Percentiles rank a stretch among this genome's conserved stretches.
Conservation (phyloP, 2,113 vertebrate species). For the sheep (Ovis aries) region DNA sequence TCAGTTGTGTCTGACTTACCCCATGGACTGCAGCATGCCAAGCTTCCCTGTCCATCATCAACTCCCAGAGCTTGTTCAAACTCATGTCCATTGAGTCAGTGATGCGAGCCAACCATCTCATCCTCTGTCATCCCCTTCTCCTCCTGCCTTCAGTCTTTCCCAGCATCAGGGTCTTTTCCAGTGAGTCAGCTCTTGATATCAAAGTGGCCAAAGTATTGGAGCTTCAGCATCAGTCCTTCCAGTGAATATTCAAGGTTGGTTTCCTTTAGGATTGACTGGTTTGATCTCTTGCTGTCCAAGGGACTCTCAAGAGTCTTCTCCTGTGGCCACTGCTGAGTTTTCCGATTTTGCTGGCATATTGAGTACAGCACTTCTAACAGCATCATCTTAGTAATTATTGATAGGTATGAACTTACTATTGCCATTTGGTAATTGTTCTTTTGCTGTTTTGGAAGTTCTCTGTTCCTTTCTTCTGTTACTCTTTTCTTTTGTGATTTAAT, state of each 20-base stretch:
- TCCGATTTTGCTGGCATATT: neutral
- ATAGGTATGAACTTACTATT: neutral
- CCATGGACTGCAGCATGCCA: neutral
- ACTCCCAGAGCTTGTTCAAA: neutral
- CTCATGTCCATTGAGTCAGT: neutral
- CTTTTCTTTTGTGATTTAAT: neutral
- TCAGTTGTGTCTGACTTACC: neutral
- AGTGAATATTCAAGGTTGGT: neutral
- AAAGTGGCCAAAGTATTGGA: neutral
- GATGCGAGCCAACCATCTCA: accelerated
- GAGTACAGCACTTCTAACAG: neutral
- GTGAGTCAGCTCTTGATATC: neutral
- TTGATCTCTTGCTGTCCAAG: neutral
- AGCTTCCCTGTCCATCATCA: neutral
- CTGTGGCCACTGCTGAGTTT: neutral
- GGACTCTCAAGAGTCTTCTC: neutral
- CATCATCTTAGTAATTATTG: neutral
- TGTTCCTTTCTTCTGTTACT: neutral
- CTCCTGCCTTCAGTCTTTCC: neutral
- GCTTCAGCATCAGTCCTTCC: neutral
- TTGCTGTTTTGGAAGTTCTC: neutral
- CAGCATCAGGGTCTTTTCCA: neutral
- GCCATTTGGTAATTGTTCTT: neutral
- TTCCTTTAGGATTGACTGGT: neutral
- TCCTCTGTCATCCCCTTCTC: neutral